Evolutionary conservation across 2,888 invertebrate genomes (phyloP), one percentile per base, ranked within the genome.

Genomic region (Phytoseiulus persimilis): DNA sequence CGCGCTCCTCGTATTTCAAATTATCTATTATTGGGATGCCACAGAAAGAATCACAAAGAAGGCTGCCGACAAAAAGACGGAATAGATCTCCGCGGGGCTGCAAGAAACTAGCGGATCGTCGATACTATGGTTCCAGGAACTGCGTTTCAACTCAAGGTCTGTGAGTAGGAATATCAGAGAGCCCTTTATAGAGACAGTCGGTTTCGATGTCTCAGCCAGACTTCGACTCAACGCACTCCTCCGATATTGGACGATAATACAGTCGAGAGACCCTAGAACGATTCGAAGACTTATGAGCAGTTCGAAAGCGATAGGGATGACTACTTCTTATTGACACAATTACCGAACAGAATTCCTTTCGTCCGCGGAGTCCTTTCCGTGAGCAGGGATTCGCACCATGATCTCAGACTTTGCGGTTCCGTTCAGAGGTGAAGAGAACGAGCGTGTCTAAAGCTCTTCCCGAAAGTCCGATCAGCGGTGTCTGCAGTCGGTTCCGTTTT

Each of bases 1-100:
- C 93, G 95, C 94, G 83, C 93, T 98, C 5, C 94, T 99, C 91
- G 95, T 96, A 28, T 92, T 94, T 5, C 99, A 99, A 65, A 65
- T 65, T 23, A 14, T 65, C 2, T 14, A 14, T 65, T 65, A 65
- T 28, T 65, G 65, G 65, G 65, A 65, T 23, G 65, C 65, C 2
- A 65, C 65, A 6, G 65, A 65, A 2, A 65, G 28, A 28, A 65
- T 65, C 65, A 65, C 65, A 2, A 65, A 65, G 65, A 65, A 14
- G 65, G 28, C 65, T 65, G 14, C 65, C 23, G 28, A 23, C 18
- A 65, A 65, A 65, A 65, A 65, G 65, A 65, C 14, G 28, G 65
- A 65, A 2, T 65, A 65, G 28, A 18, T 28, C 14, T 65, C 28
- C 28, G 28, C 11, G 65, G 18, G 23, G 18, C 28, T 28, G 5